Evolutionary conservation across 35 echinoderm and acorn worm species (phyloP).

Genomic region (Heliocidaris tuberculata): DNA sequence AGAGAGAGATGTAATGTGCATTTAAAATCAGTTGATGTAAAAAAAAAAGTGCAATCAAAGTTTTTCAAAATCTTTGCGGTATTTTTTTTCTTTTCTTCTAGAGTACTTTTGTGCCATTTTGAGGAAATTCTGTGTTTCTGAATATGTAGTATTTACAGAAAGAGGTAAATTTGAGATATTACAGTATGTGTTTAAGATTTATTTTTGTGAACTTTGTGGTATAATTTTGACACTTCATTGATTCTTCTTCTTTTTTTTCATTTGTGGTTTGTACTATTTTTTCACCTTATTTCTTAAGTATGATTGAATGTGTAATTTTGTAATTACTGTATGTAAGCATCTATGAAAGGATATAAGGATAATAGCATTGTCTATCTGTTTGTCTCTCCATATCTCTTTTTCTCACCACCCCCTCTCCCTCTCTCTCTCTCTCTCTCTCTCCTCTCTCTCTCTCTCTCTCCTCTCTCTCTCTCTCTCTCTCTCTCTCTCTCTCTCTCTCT

Average conservation of each 20-base stretch:
- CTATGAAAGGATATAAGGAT: neutral
- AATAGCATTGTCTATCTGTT: neutral
- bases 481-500: no score
- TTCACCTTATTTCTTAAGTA: neutral
- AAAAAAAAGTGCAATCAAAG: constrained; percentile 1
- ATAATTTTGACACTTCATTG: neutral
- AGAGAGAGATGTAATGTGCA: neutral
- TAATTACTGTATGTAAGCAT: neutral
- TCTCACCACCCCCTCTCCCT: neutral
- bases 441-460: no score
- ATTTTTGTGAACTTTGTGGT: constrained; percentile 17
- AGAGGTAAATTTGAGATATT: neutral
- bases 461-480: no score
- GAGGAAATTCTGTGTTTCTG: neutral
- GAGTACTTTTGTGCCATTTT: neutral
- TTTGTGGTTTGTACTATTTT: constrained; percentile 10
- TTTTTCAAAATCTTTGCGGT: neutral
- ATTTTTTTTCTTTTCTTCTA: neutral
- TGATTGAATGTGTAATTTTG: constrained; percentile 5
- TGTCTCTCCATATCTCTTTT: neutral
- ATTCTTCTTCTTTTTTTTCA: neutral
- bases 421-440: no score
- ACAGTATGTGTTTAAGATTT: neutral
- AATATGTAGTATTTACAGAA: neutral
- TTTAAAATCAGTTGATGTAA: neutral